Evolutionary conservation across 2,113 vertebrate species (phyloP).

Genomic region (Circaetus gallicus): DNA sequence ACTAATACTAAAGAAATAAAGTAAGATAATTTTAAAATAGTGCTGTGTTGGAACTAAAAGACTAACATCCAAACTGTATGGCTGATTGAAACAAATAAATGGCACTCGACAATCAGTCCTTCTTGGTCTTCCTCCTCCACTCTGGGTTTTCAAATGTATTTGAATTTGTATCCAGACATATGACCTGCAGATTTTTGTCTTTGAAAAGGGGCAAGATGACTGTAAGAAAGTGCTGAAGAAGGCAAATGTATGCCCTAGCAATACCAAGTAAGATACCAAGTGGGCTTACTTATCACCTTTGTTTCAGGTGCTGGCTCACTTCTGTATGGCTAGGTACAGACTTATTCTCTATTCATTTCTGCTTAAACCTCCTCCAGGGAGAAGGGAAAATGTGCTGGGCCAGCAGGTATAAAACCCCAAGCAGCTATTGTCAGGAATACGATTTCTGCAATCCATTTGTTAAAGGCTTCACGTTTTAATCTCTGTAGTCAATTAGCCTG

Average conservation of each 20-base stretch:
- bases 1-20: neutral
- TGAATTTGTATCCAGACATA: neutral
- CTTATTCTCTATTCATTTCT: neutral
- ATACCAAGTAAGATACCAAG: neutral
- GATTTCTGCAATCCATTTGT: neutral
- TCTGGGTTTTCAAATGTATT: accelerated
- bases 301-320: neutral
- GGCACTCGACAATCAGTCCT: neutral
- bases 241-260: accelerated
- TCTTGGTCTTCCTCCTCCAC: neutral
- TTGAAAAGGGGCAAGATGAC: neutral
- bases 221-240: neutral
- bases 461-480: neutral
- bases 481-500: neutral
- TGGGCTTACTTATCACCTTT: neutral
- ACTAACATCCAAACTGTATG: neutral
- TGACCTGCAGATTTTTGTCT: neutral
- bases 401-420: neutral
- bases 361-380: neutral
- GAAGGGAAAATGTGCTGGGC: neutral
- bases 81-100: neutral
- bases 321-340: neutral
- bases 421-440: neutral
- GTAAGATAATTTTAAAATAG: neutral
- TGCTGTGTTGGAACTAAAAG: neutral